Base-by-base conservation (phyloP, 2,888 invertebrate species). In the Chesias legatella region DNA sequence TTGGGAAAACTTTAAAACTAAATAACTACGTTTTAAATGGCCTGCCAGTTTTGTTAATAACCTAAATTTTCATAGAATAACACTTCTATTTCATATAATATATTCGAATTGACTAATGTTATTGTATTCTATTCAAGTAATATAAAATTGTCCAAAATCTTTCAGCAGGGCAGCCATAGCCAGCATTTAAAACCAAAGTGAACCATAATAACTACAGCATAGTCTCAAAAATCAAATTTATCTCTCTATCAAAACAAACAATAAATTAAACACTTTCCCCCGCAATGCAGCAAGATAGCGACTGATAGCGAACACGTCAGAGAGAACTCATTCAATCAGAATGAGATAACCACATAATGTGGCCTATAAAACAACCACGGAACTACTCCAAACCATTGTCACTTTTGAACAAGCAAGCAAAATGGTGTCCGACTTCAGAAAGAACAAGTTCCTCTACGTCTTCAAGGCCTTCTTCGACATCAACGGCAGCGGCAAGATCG, bases 381-480 rank as follows among this genome's bases (percentile, higher is more conserved):
- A 10, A 42, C 48, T 58, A 58, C 60, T 58, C 56, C 58, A 54
- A 48, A 33, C 28, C 11, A 34, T 8, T 27, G 21, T 6, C 21
- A 6, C 27, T n/a, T 20, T 11, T 28, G 7, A 22, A 33, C 34
- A 29, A 43, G 1, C 26, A 25, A 28, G 31, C 92, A 85, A 76
- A 65, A 88, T 88, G 84, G 93, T 95, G 74, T 94, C 96, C 53
- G 95, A 95, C 67, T 96, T 96, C 86, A 94, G 95, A 74, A 94
- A 94, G 89, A 95, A 95, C 91, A 96, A 96, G 85, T 91, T 96
- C 25, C 90, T 94, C 59, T 94, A 94, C 84, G 94, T 96, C 46
- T 96, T 96, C 91, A 93, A 93, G 72, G 91, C 93, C 41, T 95
- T 96, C 88, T 96, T 96, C 67, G 97, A 97, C 89, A 93, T 93